Evolutionary conservation across 1,140 invertebrate genomes (phyloP).

Genomic region (Drosophila pseudoananassae): DNA sequence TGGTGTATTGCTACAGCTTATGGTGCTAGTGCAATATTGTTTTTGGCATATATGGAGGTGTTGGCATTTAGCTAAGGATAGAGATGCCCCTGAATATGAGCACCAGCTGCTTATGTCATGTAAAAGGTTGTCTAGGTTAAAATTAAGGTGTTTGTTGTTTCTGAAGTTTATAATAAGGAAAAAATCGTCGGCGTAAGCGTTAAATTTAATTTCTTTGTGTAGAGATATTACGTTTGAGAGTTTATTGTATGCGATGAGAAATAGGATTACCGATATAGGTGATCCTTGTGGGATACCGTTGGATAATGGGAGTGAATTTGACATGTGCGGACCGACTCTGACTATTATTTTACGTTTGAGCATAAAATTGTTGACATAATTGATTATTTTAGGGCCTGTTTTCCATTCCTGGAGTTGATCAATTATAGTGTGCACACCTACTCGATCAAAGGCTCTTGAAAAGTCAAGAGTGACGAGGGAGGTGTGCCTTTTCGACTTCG

Average conservation of each 20-base stretch:
- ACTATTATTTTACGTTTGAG: slow-evolving; percentile 13
- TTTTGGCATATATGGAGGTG: slow-evolving; percentile 8
- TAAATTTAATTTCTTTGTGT: slow-evolving; percentile 12
- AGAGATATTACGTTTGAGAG: slow-evolving; percentile 5
- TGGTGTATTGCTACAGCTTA: slow-evolving; percentile 7
- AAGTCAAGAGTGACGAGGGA: too few relatives aligned
- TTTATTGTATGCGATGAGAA: slow-evolving; percentile 16
- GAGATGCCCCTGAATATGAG: slow-evolving; percentile 13
- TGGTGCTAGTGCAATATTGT: background rate
- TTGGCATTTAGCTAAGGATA: slow-evolving; percentile 18
- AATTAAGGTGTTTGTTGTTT: slow-evolving; percentile 11
- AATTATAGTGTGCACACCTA: too few relatives aligned
- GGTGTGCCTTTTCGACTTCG: too few relatives aligned
- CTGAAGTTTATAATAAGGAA: slow-evolving; percentile 12
- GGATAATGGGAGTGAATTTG: slow-evolving; percentile 10
- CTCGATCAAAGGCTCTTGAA: too few relatives aligned
- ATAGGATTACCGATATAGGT: slow-evolving; percentile 6
- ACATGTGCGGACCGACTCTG: background rate
- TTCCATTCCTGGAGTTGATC: background rate
- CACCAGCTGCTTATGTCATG: slow-evolving; percentile 8
- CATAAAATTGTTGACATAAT: slow-evolving; percentile 8
- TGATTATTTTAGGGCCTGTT: too few relatives aligned
- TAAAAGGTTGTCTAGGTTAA: slow-evolving; percentile 2
- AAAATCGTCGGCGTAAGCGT: slow-evolving; percentile 15
- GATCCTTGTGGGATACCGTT: slow-evolving; percentile 1